Percentiles rank a stretch among this genome's conserved stretches.
Evolutionary conservation across 2,888 invertebrate species (phyloP).

Genomic region (Athripsodes cinereus): DNA sequence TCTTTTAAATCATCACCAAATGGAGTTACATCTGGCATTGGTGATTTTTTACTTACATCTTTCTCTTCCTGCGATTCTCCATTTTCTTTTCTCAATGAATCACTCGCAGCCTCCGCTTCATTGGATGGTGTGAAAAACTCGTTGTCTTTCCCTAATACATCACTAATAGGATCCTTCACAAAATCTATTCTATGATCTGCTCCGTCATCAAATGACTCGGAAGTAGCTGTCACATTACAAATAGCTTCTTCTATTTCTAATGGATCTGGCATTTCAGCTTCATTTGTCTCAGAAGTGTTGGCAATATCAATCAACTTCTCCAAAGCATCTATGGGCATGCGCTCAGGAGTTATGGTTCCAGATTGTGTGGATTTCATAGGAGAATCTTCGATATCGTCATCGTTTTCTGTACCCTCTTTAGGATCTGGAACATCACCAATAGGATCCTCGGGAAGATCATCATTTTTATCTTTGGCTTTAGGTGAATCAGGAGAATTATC

Average conservation of each 20-base stretch:
- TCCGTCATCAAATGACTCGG: constrained; percentile 7
- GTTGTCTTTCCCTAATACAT: constrained; percentile 3
- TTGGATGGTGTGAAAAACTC: constrained; percentile 10
- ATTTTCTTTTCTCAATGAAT: background rate
- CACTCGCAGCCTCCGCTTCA: constrained; percentile 18
- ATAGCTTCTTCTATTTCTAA: constrained; percentile 13
- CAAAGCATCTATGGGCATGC: constrained; percentile 7
- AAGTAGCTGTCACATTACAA: background rate
- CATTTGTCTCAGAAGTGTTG: background rate
- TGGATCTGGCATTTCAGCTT: constrained; percentile 8
- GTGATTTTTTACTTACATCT: background rate
- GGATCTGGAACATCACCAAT: background rate
- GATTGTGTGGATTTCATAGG: constrained; percentile 1
- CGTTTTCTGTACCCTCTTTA: background rate
- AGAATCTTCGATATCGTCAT: background rate
- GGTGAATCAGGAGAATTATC: background rate
- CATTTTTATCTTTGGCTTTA: background rate
- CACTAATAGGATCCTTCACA: constrained; percentile 6
- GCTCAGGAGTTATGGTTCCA: background rate
- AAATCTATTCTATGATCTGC: constrained; percentile 11
- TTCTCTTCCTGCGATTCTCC: background rate
- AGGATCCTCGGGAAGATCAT: background rate
- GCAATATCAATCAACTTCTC: constrained; percentile 10
- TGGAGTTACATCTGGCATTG: too few relatives aligned
- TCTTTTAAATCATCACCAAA: background rate